These are phyloP conservation scores for Mobula hypostoma DNA, from an alignment of 2,113 vertebrate species.

Conservation along the genomic window DNA sequence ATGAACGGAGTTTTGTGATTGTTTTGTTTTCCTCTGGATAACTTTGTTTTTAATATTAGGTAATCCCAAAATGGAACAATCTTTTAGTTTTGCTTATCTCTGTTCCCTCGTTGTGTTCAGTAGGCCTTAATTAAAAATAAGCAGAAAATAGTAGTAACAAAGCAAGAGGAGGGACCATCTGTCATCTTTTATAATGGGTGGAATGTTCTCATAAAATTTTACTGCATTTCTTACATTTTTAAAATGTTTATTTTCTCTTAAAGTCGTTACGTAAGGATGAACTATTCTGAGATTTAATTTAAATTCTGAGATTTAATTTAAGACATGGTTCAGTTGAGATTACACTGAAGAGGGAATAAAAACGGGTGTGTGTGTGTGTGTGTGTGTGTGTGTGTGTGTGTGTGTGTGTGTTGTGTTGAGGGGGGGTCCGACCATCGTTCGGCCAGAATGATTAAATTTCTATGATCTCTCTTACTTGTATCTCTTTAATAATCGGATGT, in stretches of 20 bases:
- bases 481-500: conserved; percentile 39
- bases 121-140: neutral
- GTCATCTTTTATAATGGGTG: neutral
- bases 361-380: neutral
- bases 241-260: neutral
- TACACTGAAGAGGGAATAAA: neutral
- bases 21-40: neutral
- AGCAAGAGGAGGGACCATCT: neutral
- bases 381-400: no score
- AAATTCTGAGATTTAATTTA: conserved; percentile 19
- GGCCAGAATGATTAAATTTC: neutral
- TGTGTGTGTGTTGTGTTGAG: neutral
- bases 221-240: neutral
- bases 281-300: conserved; percentile 18
- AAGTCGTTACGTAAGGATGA: neutral
- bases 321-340: neutral
- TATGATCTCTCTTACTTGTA: neutral
- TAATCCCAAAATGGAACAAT: neutral
- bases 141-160: neutral
- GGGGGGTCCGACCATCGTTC: no score
- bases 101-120: neutral
- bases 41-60: no score
- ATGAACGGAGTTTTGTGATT: neutral
- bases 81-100: neutral
- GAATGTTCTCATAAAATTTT: neutral